Percentiles rank a stretch among this genome's conserved stretches.
phyloP scores from a whole-genome alignment of 2,797 vertebrate genomes.

The Gymnoscopelus microlampas region DNA sequence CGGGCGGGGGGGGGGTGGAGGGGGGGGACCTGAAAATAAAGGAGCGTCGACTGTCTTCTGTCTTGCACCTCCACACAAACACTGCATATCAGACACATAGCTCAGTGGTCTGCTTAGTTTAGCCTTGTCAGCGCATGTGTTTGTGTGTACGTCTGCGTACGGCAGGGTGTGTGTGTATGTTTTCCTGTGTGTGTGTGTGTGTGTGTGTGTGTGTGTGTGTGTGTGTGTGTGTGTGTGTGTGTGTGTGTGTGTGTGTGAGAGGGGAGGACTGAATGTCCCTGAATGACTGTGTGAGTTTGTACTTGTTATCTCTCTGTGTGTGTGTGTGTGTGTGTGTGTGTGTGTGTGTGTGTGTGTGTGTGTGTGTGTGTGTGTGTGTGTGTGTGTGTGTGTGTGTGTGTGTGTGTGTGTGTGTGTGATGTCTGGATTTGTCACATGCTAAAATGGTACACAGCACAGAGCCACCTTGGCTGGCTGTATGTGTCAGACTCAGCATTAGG shows the following conservation, averaged over 20 bases:
- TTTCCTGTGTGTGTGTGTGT: background rate
- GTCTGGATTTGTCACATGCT: constrained; percentile 1
- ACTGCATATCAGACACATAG: background rate
- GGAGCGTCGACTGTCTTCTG: background rate
- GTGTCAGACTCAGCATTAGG: background rate
- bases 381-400: constrained; percentile 10
- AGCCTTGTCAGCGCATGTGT: too few relatives aligned
- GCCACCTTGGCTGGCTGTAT: too few relatives aligned
- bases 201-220: background rate
- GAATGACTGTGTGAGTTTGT: background rate
- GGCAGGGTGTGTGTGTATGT: too few relatives aligned
- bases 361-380: constrained; percentile 12
- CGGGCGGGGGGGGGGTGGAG: too few relatives aligned
- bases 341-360: background rate
- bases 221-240: constrained; percentile 1
- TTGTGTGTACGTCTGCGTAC: too few relatives aligned
- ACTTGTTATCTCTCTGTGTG: background rate
- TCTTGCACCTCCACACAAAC: background rate
- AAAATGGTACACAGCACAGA: too few relatives aligned
- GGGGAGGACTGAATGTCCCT: background rate
- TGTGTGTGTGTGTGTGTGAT: background rate
- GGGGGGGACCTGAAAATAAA: background rate
- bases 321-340: background rate
- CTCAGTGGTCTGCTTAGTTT: background rate
- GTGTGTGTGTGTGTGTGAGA: constrained; percentile 6